Percentiles rank a stretch among this genome's conserved stretches.
These are phyloP conservation scores for Phoxinus phoxinus DNA, from an alignment of 2,113 vertebrate genomes.

Conservation along the genomic window DNA sequence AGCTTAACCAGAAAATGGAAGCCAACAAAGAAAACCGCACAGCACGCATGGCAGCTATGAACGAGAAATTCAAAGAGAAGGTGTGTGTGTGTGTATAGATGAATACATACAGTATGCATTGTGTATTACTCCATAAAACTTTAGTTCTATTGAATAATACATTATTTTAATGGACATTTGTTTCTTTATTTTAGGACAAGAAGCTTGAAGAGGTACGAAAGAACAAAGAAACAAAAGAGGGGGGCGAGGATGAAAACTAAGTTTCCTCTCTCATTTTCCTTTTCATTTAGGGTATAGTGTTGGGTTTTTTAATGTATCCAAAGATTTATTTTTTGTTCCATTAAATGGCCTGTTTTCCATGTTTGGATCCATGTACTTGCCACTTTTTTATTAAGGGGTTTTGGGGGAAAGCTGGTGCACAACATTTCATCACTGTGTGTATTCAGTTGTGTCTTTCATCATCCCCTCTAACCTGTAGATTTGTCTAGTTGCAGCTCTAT, in stretches of 20 bases:
- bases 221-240: constrained; percentile 92
- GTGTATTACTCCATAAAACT: neutral
- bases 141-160: neutral
- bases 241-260: constrained; percentile 69
- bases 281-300: constrained; percentile 73
- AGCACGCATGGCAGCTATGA: constrained; percentile 90
- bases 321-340: constrained; percentile 79
- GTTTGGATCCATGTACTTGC: constrained; percentile 68
- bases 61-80: constrained; percentile 95
- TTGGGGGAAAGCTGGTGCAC: constrained; percentile 41
- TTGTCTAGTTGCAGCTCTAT: constrained; percentile 54
- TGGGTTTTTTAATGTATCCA: constrained; percentile 81
- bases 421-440: constrained; percentile 73
- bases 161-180: neutral
- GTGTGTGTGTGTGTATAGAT: constrained; percentile 63
- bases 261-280: constrained; percentile 65
- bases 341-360: constrained; percentile 60
- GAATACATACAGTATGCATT: neutral
- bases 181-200: constrained; percentile 83
- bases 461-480: constrained; percentile 73
- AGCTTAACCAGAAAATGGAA: constrained; percentile 95
- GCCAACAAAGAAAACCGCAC: constrained; percentile 93
- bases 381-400: constrained; percentile 53
- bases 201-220: constrained; percentile 93
- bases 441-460: constrained; percentile 69